Base-by-base conservation (phyloP, 2,113 vertebrate species). In the Vimba vimba region DNA sequence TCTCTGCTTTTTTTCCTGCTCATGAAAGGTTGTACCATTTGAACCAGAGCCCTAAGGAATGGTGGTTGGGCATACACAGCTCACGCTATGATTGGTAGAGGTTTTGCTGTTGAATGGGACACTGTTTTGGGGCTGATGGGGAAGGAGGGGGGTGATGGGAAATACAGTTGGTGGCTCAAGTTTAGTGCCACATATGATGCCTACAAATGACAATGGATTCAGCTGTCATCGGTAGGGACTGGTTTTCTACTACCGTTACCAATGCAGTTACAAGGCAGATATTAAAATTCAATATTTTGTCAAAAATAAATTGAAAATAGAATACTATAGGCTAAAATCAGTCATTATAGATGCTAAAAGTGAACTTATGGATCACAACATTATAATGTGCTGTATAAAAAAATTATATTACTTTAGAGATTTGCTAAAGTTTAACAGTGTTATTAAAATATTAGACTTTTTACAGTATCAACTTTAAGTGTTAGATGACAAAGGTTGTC, bases 1-100 rank as follows among this genome's bases (percentile, higher is more conserved):
- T 57, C 79, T 79, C 27, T 55, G 43, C 55, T 66, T 82, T 73
- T 76, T 75, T 43, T n/a, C 82, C 27, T 36, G 10, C 55, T 79
- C 83, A 71, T 74, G 68, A 83, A 86, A 83, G 83, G 60, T 50
- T 60, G 77, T 85, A 60, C 73, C 62, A 74, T 77, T 57, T 86
- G 87, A 88, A 83, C 83, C 19, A 7, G 27, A 85, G 78, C 84
- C 86, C 83, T 71, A 73, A 87, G 86, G 62, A 79, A 86, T 45
- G 71, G 68, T 39, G 84, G 69, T 69, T 39, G 74, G 75, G 80
- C 82, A 45, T 74, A 81, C 13, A 57, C 78, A 30, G 71, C 55
- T 68, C 84, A 62, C 25, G 11, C 45, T 85, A 73, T 59, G 64
- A 80, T 57, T 62, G 64, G 50, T 19, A 25, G 50, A 74, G 52